Evolutionary conservation across 2,888 invertebrate species (phyloP).

Genomic region (Sinodicranocentrus sp.): DNA sequence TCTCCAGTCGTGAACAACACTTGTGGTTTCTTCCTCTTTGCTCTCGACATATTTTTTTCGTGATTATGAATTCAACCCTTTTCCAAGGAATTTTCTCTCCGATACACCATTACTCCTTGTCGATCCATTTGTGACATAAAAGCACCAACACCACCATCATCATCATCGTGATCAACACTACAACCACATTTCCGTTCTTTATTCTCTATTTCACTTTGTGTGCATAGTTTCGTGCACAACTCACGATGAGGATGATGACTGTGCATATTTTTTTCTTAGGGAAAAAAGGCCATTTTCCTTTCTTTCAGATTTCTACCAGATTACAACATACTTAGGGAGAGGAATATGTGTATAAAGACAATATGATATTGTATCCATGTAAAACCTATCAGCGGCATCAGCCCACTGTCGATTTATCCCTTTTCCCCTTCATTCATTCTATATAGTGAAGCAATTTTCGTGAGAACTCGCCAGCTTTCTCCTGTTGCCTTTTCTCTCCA

Average conservation of each 20-base stretch:
- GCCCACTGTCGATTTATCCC: background rate
- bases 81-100: background rate
- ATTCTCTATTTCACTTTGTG: conserved; percentile 23
- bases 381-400: background rate
- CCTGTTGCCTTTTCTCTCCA: conserved; percentile 13
- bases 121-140: conserved; percentile 22
- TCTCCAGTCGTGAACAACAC: background rate
- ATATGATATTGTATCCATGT: background rate
- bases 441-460: conserved; percentile 9
- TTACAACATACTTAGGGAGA: too few relatives aligned
- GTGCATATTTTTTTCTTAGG: conserved; percentile 1
- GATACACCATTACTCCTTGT: background rate
- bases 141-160: background rate
- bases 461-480: conserved; percentile 5
- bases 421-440: conserved; percentile 1
- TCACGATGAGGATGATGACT: too few relatives aligned
- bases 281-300: background rate
- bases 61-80: conserved; percentile 4
- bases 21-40: background rate
- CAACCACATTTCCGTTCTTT: conserved; percentile 8
- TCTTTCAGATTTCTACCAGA: background rate
- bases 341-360: too few relatives aligned
- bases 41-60: conserved; percentile 1
- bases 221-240: background rate
- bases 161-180: background rate